Evolutionary conservation across 1,140 invertebrate genomes (phyloP).

Genomic region (Drosophila pandora): DNA sequence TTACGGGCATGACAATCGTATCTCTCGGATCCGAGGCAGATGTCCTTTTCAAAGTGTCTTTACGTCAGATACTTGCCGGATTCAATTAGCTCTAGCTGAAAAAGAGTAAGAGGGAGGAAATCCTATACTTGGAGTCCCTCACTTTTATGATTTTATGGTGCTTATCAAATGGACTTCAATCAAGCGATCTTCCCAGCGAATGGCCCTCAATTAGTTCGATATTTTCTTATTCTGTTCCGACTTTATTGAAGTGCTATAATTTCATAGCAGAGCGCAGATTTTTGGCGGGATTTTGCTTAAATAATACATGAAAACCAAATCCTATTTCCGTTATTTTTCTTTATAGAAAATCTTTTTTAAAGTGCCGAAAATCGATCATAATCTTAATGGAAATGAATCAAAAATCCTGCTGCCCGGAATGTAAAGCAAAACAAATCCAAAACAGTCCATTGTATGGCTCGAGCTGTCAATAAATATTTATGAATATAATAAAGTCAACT

Average conservation of each 20-base stretch:
- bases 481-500: slow-evolving; percentile 73
- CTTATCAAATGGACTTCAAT: slow-evolving; percentile 51
- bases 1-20: slow-evolving; percentile 63
- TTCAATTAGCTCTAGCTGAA: slow-evolving; percentile 65
- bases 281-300: slow-evolving; percentile 10
- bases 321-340: slow-evolving; percentile 8
- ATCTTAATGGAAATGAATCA: slow-evolving; percentile 46
- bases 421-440: slow-evolving; percentile 22
- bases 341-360: slow-evolving; percentile 2
- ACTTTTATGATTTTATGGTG: slow-evolving; percentile 62
- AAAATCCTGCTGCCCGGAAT: slow-evolving; percentile 34
- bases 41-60: slow-evolving; percentile 23
- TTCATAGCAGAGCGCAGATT: slow-evolving; percentile 1
- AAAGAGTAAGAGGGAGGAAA: slow-evolving; percentile 16
- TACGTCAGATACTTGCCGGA: slow-evolving; percentile 57
- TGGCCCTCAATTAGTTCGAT: slow-evolving; percentile 45
- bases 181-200: slow-evolving; percentile 10
- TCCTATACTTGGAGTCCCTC: background rate
- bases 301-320: slow-evolving; percentile 8
- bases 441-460: slow-evolving; percentile 32
- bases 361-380: slow-evolving; percentile 28
- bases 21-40: slow-evolving; percentile 52
- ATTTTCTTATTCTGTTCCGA: slow-evolving; percentile 20
- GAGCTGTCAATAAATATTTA: slow-evolving; percentile 75
- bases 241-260: slow-evolving; percentile 55